Evolutionary conservation across 2,888 invertebrate genomes (phyloP).

Genomic region (Drosophila kanekoi): DNA sequence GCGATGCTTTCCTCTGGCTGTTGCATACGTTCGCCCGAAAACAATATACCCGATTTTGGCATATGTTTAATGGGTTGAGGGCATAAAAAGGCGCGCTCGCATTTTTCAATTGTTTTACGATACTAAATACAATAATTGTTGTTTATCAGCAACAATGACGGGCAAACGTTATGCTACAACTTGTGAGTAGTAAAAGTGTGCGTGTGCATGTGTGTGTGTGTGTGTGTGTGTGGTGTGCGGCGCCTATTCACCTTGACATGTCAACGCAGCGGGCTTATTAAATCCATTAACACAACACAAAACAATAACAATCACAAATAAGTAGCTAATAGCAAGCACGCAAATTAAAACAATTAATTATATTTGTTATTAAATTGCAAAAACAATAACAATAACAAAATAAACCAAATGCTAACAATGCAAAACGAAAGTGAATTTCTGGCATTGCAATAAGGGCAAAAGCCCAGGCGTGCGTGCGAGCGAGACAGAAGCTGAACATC

Average conservation of each 20-base stretch:
- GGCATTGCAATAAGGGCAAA: constrained; percentile 43
- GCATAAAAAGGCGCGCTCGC: constrained; percentile 47
- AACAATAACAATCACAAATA: constrained; percentile 40
- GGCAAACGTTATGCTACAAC: constrained; percentile 41
- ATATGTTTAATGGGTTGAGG: neutral
- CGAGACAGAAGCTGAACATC: constrained; percentile 6
- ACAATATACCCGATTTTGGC: too few relatives aligned
- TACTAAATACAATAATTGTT: constrained; percentile 49
- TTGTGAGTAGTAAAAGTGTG: constrained; percentile 1
- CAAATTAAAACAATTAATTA: constrained; percentile 60
- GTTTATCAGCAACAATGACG: constrained; percentile 67
- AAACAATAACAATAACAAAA: constrained; percentile 17
- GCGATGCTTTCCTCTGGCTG: too few relatives aligned
- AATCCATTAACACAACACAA: constrained; percentile 57
- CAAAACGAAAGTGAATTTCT: constrained; percentile 69
- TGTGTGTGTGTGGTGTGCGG: constrained; percentile 13
- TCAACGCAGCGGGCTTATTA: constrained; percentile 60
- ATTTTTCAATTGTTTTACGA: constrained; percentile 63
- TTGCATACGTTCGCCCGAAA: too few relatives aligned
- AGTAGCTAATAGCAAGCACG: constrained; percentile 38
- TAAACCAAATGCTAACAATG: constrained; percentile 20
- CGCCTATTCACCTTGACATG: constrained; percentile 72
- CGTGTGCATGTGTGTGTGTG: constrained; percentile 11
- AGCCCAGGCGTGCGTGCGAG: constrained; percentile 17
- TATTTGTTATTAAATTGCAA: constrained; percentile 32